Percentiles rank a stretch among this genome's conserved stretches.
These are phyloP conservation scores for Cottus gobio DNA, from an alignment of 2,113 vertebrate species.

Conservation along the genomic window DNA sequence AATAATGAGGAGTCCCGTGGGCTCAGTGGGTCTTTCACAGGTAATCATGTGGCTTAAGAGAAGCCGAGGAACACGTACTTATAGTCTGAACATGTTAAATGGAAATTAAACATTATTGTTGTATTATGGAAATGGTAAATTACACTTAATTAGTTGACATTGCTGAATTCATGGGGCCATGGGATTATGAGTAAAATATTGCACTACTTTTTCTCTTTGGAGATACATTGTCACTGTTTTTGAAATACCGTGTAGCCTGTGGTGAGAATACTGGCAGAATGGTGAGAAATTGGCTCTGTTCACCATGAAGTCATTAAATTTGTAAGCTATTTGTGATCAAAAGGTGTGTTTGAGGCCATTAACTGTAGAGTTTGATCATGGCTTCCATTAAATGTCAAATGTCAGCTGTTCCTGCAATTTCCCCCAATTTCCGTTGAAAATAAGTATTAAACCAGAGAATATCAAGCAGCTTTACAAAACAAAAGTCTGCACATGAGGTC, in stretches of 20 bases:
- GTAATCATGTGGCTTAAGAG: conserved; percentile 14
- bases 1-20: conserved; percentile 90
- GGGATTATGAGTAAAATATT: conserved; percentile 46
- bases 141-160: conserved; percentile 17
- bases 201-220: conserved; percentile 49
- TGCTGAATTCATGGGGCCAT: conserved; percentile 36
- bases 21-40: conserved; percentile 77
- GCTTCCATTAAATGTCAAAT: conserved; percentile 65
- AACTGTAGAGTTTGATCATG: conserved; percentile 68
- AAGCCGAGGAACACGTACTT: neutral
- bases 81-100: neutral
- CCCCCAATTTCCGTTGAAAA: conserved; percentile 38
- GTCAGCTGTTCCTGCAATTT: conserved; percentile 58
- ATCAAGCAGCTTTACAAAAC: conserved; percentile 19
- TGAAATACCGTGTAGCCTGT: conserved; percentile 51
- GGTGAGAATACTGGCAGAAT: conserved; percentile 55
- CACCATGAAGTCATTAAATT: conserved; percentile 73
- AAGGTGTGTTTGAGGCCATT: conserved; percentile 73
- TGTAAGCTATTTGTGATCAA: conserved; percentile 74
- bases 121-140: conserved; percentile 18
- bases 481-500: neutral
- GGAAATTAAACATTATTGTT: neutral
- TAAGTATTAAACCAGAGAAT: conserved; percentile 33
- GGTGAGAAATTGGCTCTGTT: conserved; percentile 69
- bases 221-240: conserved; percentile 38